Base-by-base conservation (phyloP, 35 echinoderm and acorn worm genomes). In the Acanthaster planci region DNA sequence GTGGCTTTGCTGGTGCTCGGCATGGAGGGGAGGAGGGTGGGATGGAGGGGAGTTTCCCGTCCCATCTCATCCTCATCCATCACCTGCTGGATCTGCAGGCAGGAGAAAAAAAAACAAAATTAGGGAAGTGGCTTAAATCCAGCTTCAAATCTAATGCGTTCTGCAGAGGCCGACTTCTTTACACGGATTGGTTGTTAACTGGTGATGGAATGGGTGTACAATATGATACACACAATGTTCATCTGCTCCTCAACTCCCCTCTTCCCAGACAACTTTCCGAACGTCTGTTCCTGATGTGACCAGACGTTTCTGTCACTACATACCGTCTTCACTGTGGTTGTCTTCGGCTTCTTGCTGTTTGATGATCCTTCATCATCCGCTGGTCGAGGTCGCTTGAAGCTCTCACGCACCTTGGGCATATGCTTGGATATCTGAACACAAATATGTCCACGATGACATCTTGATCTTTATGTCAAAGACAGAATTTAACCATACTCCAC, bases 331-430 rank as follows among this genome's bases (percentile, higher is more conserved):
- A 64, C 59, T 7, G 29, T 17, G 19, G 35, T 68, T 8, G 59
- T 84, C 60, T 80, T 83, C 59, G 84, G 31, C 78, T 90, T 90
- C 76, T 94, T 94, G 27, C 92, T 78, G n/a, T 78, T 83, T 12
- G 40, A 27, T 79, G 57, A 78, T 76, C 56, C 77, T 21, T 79
- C 80, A n/a, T 92, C 94, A 35, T 88, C 90, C 32, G 92, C 90
- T 67, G 80, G 76, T 68, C 94, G 55, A 29, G 81, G 60, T 38
- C 94, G 68, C 51, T 97, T 97, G n/a, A 47, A 35, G 30, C 80
- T 85, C n/a, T 95, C 93, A 8, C 21, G 5, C 12, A 60, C 32
- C 37, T 86, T 92, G 10, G 94, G 90, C 30, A 81, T 76, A 76
- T 97, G 78, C 60, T 88, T 92, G 0, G 56, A 60, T 39, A 97